Evolutionary conservation across 2,888 invertebrate genomes (phyloP).

Genomic region (Trachelus iudaicus): DNA sequence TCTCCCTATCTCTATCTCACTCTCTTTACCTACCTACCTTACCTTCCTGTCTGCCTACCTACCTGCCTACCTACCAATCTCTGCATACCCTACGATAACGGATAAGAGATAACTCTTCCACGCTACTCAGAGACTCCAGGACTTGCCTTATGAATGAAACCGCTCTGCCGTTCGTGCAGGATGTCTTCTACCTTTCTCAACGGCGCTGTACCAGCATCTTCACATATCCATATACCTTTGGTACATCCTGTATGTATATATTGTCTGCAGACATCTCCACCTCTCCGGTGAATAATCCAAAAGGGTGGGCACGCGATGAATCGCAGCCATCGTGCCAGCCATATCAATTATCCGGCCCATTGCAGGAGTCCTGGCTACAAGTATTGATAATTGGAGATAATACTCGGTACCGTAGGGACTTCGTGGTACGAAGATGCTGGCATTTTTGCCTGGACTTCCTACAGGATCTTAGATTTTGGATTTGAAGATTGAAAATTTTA

Average conservation of each 20-base stretch:
- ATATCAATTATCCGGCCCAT: background rate
- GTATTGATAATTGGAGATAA: background rate
- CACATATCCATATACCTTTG: background rate
- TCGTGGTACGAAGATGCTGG: background rate
- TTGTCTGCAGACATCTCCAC: background rate
- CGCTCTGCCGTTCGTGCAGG: background rate
- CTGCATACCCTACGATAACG: slow-evolving; percentile 25
- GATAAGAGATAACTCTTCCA: slow-evolving; percentile 20
- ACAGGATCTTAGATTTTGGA: background rate
- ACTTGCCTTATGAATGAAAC: slow-evolving; percentile 22
- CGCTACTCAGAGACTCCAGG: background rate
- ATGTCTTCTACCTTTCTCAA: background rate
- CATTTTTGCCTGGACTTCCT: background rate
- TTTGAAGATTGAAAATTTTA: background rate
- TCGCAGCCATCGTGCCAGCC: background rate
- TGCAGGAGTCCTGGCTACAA: background rate
- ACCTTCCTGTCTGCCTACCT: background rate
- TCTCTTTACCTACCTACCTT: slow-evolving; percentile 9
- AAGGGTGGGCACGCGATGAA: background rate
- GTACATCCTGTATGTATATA: background rate
- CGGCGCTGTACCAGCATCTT: background rate
- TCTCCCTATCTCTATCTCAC: background rate
- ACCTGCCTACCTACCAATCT: background rate
- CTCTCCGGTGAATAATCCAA: background rate
- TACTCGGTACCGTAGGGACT: background rate